Conservation (phyloP, 23 tunicate species). For the Styela plicata region DNA sequence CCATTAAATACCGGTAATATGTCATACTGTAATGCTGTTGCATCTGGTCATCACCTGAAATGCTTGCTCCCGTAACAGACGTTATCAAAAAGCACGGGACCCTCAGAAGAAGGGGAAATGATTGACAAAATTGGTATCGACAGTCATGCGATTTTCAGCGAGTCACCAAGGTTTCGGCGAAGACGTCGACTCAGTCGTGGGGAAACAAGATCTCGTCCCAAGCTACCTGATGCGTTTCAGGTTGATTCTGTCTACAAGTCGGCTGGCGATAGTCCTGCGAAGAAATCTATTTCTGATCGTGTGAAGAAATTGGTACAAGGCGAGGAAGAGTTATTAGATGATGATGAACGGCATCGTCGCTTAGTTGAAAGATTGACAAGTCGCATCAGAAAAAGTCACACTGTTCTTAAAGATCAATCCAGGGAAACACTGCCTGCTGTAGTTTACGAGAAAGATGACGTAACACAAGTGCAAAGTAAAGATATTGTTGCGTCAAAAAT, state of each 20-base stretch:
- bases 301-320: constrained; percentile 24
- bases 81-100: constrained; percentile 2
- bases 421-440: not conserved
- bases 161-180: constrained; percentile 15
- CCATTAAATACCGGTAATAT: not conserved
- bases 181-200: constrained; percentile 1
- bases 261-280: not conserved
- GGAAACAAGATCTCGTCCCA: not conserved
- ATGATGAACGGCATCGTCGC: constrained; percentile 36
- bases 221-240: constrained; percentile 2
- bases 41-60: constrained; percentile 4
- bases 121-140: not conserved
- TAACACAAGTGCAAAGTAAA: not conserved
- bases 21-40: not conserved
- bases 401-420: not conserved
- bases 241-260: not conserved
- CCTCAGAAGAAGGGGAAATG: constrained; percentile 3
- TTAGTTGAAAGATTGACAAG: constrained; percentile 25
- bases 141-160: not conserved
- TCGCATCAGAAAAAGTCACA: not conserved
- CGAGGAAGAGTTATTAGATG: constrained; percentile 11
- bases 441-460: not conserved
- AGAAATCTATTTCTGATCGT: constrained; percentile 1
- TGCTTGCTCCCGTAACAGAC: constrained; percentile 38
- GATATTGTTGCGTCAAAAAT: too few relatives aligned